These are phyloP conservation scores for Sitophilus oryzae DNA, from an alignment of 1,140 invertebrate genomes.

Conservation along the genomic window DNA sequence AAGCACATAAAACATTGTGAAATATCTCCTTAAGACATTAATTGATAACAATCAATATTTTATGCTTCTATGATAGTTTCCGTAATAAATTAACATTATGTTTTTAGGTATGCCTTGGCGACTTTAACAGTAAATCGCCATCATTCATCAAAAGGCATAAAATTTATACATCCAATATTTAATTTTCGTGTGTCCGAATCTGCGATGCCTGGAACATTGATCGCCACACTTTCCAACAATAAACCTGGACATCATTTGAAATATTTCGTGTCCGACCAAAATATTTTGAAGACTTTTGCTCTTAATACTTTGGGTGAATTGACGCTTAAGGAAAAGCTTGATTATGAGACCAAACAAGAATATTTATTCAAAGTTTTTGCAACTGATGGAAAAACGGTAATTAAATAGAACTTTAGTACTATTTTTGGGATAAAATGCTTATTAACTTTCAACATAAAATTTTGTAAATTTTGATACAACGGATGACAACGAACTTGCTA, in stretches of 20 bases:
- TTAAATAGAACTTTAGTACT: too few relatives aligned
- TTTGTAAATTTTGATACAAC: too few relatives aligned
- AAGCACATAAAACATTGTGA: too few relatives aligned
- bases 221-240: conserved; percentile 58
- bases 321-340: conserved; percentile 65
- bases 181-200: conserved; percentile 69
- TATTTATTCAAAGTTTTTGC: conserved; percentile 78
- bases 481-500: too few relatives aligned
- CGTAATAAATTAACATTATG: neutral
- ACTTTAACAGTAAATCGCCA: conserved; percentile 24
- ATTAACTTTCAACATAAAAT: too few relatives aligned
- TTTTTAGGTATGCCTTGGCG: conserved; percentile 20
- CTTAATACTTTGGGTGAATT: conserved; percentile 76
- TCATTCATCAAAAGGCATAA: conserved; percentile 34
- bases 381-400: conserved; percentile 72
- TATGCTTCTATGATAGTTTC: too few relatives aligned
- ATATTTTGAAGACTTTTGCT: conserved; percentile 62
- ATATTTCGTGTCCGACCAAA: conserved; percentile 59
- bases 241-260: conserved; percentile 53
- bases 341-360: conserved; percentile 69
- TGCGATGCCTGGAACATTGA: conserved; percentile 62
- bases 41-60: too few relatives aligned
- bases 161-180: conserved; percentile 71
- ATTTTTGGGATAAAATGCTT: too few relatives aligned
- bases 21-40: too few relatives aligned